Evolutionary conservation across 1,140 invertebrate genomes (phyloP), one percentile per base, ranked within the genome.

Genomic region (Drosophila guanche): DNA sequence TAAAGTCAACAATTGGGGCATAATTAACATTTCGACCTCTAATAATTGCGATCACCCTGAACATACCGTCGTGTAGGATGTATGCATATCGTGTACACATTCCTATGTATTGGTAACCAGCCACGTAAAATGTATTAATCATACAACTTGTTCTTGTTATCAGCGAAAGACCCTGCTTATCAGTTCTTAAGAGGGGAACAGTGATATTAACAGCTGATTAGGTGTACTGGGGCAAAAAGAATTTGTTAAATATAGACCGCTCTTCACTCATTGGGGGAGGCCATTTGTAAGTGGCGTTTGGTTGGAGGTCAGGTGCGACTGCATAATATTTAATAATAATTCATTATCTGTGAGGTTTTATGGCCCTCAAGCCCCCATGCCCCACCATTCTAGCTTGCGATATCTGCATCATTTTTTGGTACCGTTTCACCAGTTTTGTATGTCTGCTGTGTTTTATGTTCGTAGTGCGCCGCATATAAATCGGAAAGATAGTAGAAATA

Each of bases 21-120:
- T 73, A 74, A 81, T 86, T 86, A 86, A 86, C 83, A 58, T 68
- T 65, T 56, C 60, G 71, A 88, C 83, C 83, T 83, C 53, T 72
- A 68, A 71, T 76, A 81, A 86, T 83, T 86, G 59, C 47, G 46
- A 66, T 65, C 47, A 79, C 51, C 40, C 43, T 62, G 25, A 63
- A 37, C 10, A 51, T 8, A 59, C 52, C 37, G 33, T 68, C 58
- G 27, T 16, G 48, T 10, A 20, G 27, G 20, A 27, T 25, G 10
- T 22, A 52, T 22, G 10, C 16, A 52, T 41, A 45, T 40, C 7
- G 23, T 27, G 25, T 10, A 5, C 14, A 37, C 10, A 37, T 12
- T 37, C 10, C 4, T 4, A 37, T 12, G 29, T 46, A 12, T 47
- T 50, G 16, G 37, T 37, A 20, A 46, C 7, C 43, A 37, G 12